A percentile compares a stretch with the other conserved stretches of the same genome.
phyloP scores from a whole-genome alignment of 2,888 invertebrate genomes.

The Nezara viridula region DNA sequence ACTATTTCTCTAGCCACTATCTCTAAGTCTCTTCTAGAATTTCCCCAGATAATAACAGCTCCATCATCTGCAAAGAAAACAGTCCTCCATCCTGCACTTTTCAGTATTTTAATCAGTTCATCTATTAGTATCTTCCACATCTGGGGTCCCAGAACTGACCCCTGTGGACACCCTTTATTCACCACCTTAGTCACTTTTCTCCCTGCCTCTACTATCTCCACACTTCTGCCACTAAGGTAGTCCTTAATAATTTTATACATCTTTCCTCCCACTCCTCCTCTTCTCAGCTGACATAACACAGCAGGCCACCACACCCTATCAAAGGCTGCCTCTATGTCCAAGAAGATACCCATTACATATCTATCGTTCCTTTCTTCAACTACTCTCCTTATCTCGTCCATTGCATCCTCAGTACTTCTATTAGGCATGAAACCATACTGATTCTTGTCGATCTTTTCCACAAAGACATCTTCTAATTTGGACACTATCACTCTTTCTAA shows the following conservation, averaged over 20 bases:
- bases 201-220: not conserved
- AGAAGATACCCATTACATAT: slow-evolving; percentile 43
- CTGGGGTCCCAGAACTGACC: slow-evolving; percentile 53
- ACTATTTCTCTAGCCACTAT: not conserved
- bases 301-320: slow-evolving; percentile 46
- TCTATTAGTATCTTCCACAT: slow-evolving; percentile 51
- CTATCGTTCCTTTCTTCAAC: not conserved
- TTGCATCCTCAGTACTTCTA: slow-evolving; percentile 61
- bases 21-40: not conserved
- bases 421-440: slow-evolving; percentile 59
- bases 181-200: not conserved
- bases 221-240: slow-evolving; percentile 23
- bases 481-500: slow-evolving; percentile 57
- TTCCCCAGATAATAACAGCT: not conserved
- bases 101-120: not conserved
- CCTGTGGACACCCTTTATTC: slow-evolving; percentile 36
- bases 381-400: not conserved
- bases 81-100: not conserved
- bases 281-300: not conserved
- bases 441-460: not conserved
- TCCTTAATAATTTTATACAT: not conserved
- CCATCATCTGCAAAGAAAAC: slow-evolving; percentile 41
- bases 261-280: not conserved
- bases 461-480: not conserved
- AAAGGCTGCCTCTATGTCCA: slow-evolving; percentile 49